Conservation (phyloP, 1,140 invertebrate species). For the Acyrthosiphon pisum region DNA sequence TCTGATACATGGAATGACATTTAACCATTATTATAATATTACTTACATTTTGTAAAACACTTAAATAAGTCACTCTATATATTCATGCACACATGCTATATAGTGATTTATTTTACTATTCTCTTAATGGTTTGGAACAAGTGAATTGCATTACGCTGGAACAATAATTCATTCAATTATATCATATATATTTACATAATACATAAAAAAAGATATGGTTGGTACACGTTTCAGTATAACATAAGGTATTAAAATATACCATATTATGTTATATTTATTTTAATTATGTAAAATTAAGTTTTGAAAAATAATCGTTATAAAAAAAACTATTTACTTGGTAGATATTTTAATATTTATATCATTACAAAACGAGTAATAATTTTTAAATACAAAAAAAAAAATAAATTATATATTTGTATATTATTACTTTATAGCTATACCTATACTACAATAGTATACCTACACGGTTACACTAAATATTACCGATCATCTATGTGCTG, state of each 20-base stretch:
- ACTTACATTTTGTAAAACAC: background rate
- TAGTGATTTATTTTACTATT: conserved; percentile 1
- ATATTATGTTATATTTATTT: background rate
- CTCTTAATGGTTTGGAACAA: conserved; percentile 11
- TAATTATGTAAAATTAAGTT: background rate
- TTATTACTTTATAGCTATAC: background rate
- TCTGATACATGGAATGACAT: background rate
- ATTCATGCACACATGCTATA: background rate
- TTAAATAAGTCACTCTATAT: background rate
- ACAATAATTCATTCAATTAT: conserved; percentile 22
- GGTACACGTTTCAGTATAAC: background rate
- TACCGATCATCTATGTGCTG: background rate
- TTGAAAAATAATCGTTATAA: background rate
- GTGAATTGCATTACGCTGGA: background rate
- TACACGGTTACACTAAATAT: background rate
- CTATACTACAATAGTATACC: background rate
- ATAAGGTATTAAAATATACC: background rate
- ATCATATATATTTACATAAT: background rate
- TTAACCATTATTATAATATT: background rate
- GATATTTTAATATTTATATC: background rate
- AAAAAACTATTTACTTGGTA: background rate
- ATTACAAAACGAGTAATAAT: background rate
- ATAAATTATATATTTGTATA: background rate
- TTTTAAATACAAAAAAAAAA: background rate
- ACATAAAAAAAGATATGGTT: background rate